Base-by-base conservation (phyloP, 2,888 invertebrate genomes). In the Diarsia mendica region DNA sequence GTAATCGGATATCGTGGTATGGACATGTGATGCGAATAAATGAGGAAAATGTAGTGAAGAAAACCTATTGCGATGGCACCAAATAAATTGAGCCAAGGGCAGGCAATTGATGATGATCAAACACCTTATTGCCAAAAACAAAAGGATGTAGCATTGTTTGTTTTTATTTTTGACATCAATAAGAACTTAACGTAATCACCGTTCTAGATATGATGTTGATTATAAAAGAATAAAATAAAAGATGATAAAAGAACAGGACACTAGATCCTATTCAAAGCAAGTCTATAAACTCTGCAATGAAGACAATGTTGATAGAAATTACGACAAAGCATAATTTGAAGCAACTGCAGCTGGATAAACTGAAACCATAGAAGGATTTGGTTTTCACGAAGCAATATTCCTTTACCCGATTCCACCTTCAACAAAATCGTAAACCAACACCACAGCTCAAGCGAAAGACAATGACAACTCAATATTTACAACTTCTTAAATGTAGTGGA, bases 381-480 rank as follows among this genome's bases (percentile, higher is more conserved):
- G 28, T n/a, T 10, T 46, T 13, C 18, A 18, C 2, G n/a, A 5
- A 46, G 39, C 20, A 51, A 67, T 13, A 64, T 60, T 55, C 15
- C 23, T 69, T 28, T 46, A 20, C 53, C 44, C 18, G 60, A 53
- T 67, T 53, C 48, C 23, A 33, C 46, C 13, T 46, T 28, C 23
- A 49, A 71, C 28, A 23, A 51, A 75, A 68, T 69, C 66, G 61
- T 68, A 72, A 85, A 73, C 72, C 60, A 67, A 81, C 70, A 68
- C 44, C 84, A 69, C 66, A 44, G 48, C 33, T 46, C 44, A n/a
- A 39, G 49, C 44, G 53, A 58, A 72, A 74, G 65, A 84, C 75
- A 87, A 86, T 69, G 70, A 75, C 58, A 67, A 75, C 76, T 80
- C 74, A 77, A 80, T 77, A 76, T 79, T 77, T 81, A 83, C 81